A percentile compares a stretch with the other conserved stretches of the same genome.
Conservation (phyloP, 1,140 invertebrate species). For the Onthophagus taurus region DNA sequence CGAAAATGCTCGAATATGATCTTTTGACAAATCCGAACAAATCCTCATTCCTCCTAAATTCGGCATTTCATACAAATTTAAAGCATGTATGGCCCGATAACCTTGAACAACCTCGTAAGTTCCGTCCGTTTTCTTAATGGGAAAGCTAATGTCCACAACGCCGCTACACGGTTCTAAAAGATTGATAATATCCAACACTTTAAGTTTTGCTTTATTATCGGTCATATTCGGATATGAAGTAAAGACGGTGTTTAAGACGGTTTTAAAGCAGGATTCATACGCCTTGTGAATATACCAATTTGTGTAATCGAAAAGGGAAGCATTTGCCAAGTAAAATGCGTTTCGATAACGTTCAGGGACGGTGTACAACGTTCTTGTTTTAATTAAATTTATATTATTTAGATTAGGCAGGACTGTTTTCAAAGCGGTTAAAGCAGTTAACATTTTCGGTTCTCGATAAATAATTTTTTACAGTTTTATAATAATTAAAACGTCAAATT, state of each 20-base stretch:
- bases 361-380: conserved; percentile 34
- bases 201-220: conserved; percentile 52
- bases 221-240: conserved; percentile 42
- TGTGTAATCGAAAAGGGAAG: conserved; percentile 61
- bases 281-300: conserved; percentile 64
- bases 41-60: conserved; percentile 21
- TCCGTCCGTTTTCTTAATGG: conserved; percentile 66
- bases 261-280: conserved; percentile 51
- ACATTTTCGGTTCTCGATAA: not conserved
- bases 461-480: no score
- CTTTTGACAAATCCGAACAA: conserved; percentile 6
- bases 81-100: conserved; percentile 75
- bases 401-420: no score
- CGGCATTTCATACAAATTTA: conserved; percentile 54
- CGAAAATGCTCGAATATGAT: conserved; percentile 70
- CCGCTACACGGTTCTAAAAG: conserved; percentile 66
- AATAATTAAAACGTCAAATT: no score
- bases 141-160: conserved; percentile 68
- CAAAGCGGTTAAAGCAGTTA: not conserved
- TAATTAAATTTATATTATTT: no score
- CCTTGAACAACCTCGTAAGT: conserved; percentile 70
- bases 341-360: conserved; percentile 51
- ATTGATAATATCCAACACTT: conserved; percentile 57
- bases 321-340: conserved; percentile 50
- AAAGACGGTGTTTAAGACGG: conserved; percentile 53